Percentiles rank a stretch among this genome's conserved stretches.
Conservation (phyloP, 2,797 vertebrate species). For the Harpagifer antarcticus region DNA sequence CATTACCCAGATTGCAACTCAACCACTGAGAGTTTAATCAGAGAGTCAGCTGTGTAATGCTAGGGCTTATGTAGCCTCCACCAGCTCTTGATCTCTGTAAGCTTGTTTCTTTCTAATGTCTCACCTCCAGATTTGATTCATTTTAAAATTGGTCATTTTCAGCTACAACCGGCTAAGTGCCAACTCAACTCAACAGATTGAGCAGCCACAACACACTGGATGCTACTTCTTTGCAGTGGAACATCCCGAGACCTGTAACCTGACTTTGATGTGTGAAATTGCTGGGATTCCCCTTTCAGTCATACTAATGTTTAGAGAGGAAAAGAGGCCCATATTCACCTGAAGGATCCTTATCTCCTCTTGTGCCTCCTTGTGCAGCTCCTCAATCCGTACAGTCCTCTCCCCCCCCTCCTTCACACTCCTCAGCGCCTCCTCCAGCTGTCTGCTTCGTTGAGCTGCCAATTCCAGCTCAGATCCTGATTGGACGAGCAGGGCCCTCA, state of each 20-base stretch:
- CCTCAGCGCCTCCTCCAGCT: slow-evolving; percentile 87
- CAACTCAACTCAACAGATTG: too few relatives aligned
- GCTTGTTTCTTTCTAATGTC: too few relatives aligned
- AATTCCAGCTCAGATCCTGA: slow-evolving; percentile 83
- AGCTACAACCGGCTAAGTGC: too few relatives aligned
- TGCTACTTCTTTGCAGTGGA: neutral
- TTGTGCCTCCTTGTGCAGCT: slow-evolving; percentile 91
- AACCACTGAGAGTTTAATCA: neutral
- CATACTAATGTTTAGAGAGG: neutral
- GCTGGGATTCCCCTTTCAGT: neutral
- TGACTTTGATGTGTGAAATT: neutral
- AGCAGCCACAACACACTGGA: neutral
- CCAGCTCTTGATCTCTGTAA: too few relatives aligned
- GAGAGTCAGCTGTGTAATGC: too few relatives aligned
- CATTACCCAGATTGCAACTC: too few relatives aligned
- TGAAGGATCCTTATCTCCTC: slow-evolving; percentile 92
- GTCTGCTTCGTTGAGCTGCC: slow-evolving; percentile 82
- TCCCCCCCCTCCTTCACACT: slow-evolving; percentile 77
- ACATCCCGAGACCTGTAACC: neutral
- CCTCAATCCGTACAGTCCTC: slow-evolving; percentile 85
- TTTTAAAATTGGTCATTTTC: too few relatives aligned
- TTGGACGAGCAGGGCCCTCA: slow-evolving; percentile 86
- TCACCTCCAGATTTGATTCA: too few relatives aligned
- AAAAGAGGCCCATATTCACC: slow-evolving; percentile 49
- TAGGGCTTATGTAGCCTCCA: too few relatives aligned